Percentiles rank a stretch among this genome's conserved stretches.
Conservation (phyloP, 1,140 invertebrate species). For the Apis mellifera region DNA sequence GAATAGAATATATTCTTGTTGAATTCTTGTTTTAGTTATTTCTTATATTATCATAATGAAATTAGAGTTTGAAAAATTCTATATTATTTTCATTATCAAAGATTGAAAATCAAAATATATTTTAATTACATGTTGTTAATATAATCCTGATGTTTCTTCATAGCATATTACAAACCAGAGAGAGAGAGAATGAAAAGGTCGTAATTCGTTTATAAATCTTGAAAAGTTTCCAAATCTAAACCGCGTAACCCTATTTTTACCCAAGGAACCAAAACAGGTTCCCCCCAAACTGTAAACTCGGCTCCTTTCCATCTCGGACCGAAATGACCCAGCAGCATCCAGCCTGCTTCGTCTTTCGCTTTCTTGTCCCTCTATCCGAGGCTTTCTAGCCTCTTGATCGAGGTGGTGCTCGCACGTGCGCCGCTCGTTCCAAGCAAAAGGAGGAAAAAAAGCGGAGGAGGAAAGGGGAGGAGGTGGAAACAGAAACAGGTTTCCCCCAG, state of each 20-base stretch:
- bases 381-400: conserved; percentile 20
- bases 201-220: no score
- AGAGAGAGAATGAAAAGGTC: no score
- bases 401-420: conserved; percentile 60
- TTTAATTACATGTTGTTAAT: no score
- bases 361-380: background rate
- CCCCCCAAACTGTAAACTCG: background rate
- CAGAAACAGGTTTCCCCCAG: conserved; percentile 60
- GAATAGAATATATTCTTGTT: no score
- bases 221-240: background rate
- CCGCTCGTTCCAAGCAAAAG: conserved; percentile 21
- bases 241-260: background rate
- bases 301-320: background rate
- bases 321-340: background rate
- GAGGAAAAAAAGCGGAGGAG: conserved; percentile 22
- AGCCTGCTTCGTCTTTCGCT: conserved; percentile 14
- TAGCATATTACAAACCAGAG: no score
- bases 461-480: conserved; percentile 6
- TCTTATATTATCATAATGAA: no score
- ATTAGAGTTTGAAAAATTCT: no score
- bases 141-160: no score
- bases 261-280: background rate
- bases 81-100: no score
- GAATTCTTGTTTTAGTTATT: no score
- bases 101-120: no score